Base-by-base conservation (phyloP, 2,113 vertebrate genomes). In the Odobenus rosmarus region DNA sequence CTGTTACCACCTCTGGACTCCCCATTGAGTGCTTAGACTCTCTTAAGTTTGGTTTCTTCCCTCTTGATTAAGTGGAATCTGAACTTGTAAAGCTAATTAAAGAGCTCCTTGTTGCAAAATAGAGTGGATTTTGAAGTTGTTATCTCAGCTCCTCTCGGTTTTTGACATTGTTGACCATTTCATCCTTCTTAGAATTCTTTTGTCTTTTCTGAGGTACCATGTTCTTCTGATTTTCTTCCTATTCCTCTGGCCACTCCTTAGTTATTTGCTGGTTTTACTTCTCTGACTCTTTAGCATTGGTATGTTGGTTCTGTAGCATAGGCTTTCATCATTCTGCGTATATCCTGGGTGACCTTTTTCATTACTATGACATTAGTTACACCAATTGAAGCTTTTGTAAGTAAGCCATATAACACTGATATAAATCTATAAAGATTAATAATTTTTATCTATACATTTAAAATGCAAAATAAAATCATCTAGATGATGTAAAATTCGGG, bases 371-470 rank as follows among this genome's bases (percentile, higher is more conserved):
- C 49, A 49, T 90, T 71, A 28, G 46, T 87, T 76, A 79, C 5
- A 19, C 51, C 90, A 77, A 28, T 42, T 86, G 93, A 95, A 71
- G 62, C 24, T 92, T 94, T 96, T 90, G 36, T 77, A n/a, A 55
- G 15, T 69, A 57, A 93, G 7, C 26, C 62, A 55, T 61, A 62
- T 33, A 62, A 77, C 18, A 79, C 19, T 64, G 46, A 49, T 79
- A 26, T 9, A 86, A 85, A 83, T 57, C 26, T 92, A 49, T 84
- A 61, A 87, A 94, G 46, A 80, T 89, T 79, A 53, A 11, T 95
- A 24, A 24, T 76, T 95, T 57, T 93, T 83, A 86, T 80, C 51
- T 93, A n/a, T 36, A 81, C n/a, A 90, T 93, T 88, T 95, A 64
- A 72, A 95, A 91, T 87, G 28, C 92, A 96, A 94, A 71, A 49